Percentiles rank a stretch among this genome's conserved stretches.
phyloP scores from a whole-genome alignment of 2,888 invertebrate genomes.

The Prosapia bicincta region DNA sequence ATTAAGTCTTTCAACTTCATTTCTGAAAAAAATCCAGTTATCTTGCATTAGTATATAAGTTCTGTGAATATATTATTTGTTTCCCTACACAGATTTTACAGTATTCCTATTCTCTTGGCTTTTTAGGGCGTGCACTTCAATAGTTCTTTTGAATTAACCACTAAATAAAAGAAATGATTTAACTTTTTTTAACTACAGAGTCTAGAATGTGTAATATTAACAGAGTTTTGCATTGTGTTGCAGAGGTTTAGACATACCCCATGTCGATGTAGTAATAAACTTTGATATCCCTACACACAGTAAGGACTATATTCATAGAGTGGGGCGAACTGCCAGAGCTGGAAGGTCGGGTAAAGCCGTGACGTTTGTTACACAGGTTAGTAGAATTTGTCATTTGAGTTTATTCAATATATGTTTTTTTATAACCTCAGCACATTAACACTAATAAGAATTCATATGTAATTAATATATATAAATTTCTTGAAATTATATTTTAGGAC shows the following conservation, averaged over 20 bases:
- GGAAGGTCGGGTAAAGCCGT: slow-evolving; percentile 92
- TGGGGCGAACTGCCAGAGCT: slow-evolving; percentile 94
- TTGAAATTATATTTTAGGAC: too few relatives aligned
- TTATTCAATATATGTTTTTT: too few relatives aligned
- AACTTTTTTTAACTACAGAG: background rate
- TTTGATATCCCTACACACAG: slow-evolving; percentile 98
- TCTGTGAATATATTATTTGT: too few relatives aligned
- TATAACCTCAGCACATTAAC: too few relatives aligned
- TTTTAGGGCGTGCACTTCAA: background rate
- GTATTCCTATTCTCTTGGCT: background rate
- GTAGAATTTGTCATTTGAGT: too few relatives aligned
- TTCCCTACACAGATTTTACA: too few relatives aligned
- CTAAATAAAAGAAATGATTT: background rate
- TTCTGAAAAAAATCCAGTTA: too few relatives aligned
- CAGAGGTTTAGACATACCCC: slow-evolving; percentile 97
- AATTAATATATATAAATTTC: too few relatives aligned
- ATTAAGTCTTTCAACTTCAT: too few relatives aligned
- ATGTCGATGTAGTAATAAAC: slow-evolving; percentile 97
- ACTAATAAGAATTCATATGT: too few relatives aligned
- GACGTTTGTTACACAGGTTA: slow-evolving; percentile 95
- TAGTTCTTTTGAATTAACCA: background rate
- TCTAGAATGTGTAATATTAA: background rate
- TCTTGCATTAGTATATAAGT: too few relatives aligned
- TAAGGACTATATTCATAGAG: slow-evolving; percentile 98
- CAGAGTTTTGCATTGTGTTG: slow-evolving; percentile 36